Base-by-base conservation (phyloP, 2,888 invertebrate genomes). In the Augiades crinisus region DNA sequence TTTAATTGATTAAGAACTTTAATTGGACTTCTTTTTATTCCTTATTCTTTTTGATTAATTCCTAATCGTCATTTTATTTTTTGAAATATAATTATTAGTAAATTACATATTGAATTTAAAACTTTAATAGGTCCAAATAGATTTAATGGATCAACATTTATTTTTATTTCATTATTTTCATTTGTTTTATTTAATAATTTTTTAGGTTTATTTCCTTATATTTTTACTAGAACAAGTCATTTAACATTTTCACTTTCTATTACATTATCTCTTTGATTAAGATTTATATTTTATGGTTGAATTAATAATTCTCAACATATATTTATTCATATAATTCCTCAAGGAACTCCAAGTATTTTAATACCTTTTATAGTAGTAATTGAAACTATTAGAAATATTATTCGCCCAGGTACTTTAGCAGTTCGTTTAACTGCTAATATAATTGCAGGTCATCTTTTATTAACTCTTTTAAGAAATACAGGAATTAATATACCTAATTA, bases 341-440 rank as follows among this genome's bases (percentile, higher is more conserved):
- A 91, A 86, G 92, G 93, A 60, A 93, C 93, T 0, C 94, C 94
- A 0, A 55, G 65, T 4, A 64, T 91, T 64, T 64, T 94, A 67
- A 93, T 94, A 83, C 92, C 93, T 19, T 94, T 94, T 86, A 93
- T 94, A 90, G 93, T 94, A 5, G 74, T 93, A 78, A 94, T 94
- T 91, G 94, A 94, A 92, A 91, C 92, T 27, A 92, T 93, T 81
- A 94, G 94, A 65, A 94, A 94, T 84, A 63, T 93, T 60, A 94
- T 94, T 78, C 93, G 93, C 7, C 93, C 94, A 0, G 83, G 91
- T 74, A 94, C 94, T 2, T 78, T 94, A 85, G 91, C 93, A 0
- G 91, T 95, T 53, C 94, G 94, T 59, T 70, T 94, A 86, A 91
- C 92, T 3, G 94, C 94, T n/a, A 94, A 94, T 88, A 94, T 94